phyloP scores from a whole-genome alignment of 2,113 vertebrate species.

The Theristicus caerulescens region DNA sequence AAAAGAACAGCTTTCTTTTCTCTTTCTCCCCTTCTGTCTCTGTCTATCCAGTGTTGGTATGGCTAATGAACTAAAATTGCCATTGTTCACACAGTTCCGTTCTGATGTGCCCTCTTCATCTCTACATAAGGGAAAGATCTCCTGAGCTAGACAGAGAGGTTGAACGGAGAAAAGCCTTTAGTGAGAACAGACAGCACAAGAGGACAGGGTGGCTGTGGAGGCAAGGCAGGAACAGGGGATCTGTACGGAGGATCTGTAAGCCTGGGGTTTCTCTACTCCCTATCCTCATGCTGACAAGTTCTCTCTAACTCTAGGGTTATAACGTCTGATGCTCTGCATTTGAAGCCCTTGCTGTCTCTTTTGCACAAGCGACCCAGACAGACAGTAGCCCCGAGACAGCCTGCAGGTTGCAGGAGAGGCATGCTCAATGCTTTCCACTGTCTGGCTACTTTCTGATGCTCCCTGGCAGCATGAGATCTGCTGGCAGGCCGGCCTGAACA shows the following conservation, averaged over 20 bases:
- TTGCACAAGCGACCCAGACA: not conserved
- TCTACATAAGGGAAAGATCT: not conserved
- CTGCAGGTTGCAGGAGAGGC: not conserved
- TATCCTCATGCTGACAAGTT: not conserved
- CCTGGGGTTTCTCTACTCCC: not conserved
- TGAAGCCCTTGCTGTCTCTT: not conserved
- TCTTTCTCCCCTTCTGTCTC: not conserved
- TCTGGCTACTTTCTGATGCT: not conserved
- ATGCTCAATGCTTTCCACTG: not conserved
- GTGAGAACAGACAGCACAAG: not conserved
- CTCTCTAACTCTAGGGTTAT: accelerated
- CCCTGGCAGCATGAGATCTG: not conserved
- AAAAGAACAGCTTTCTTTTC: not conserved
- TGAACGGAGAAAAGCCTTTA: not conserved
- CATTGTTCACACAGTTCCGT: not conserved
- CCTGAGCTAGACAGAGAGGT: not conserved
- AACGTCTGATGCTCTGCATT: not conserved
- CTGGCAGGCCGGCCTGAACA: not conserved
- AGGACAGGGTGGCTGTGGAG: not conserved
- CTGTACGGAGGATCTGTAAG: not conserved
- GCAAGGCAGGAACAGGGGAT: not conserved
- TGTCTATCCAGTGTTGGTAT: not conserved
- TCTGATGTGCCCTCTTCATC: not conserved
- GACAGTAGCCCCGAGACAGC: not conserved
- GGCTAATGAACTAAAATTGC: not conserved